phyloP scores from a whole-genome alignment of 30 jellyfish, hydroid and myxozoan species.

The Euphysa ruthae region DNA sequence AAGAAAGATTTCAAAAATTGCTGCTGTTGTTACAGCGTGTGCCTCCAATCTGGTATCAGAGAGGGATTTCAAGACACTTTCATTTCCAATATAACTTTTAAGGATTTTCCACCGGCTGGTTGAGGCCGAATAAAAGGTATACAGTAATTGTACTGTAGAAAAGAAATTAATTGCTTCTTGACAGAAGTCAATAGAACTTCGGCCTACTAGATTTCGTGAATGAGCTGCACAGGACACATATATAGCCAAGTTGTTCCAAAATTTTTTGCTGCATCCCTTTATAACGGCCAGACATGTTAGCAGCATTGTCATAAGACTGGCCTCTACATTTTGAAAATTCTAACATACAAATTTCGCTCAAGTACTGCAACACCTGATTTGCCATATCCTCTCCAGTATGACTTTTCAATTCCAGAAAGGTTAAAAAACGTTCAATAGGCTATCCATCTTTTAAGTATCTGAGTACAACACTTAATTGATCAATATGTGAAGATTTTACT shows the following conservation, averaged over 20 bases:
- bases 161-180: background rate
- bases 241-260: background rate
- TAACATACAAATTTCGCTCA: background rate
- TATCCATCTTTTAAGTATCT: too few relatives aligned
- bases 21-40: background rate
- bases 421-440: too few relatives aligned
- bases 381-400: conserved; percentile 1
- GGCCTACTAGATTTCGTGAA: too few relatives aligned
- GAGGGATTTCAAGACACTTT: background rate
- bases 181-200: background rate
- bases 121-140: background rate
- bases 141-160: background rate
- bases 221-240: conserved; percentile 14
- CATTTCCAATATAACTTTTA: background rate
- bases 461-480: too few relatives aligned
- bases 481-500: too few relatives aligned
- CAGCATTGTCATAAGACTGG: background rate
- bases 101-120: background rate
- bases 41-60: background rate
- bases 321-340: background rate
- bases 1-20: too few relatives aligned
- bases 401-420: background rate
- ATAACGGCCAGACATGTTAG: background rate
- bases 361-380: background rate
- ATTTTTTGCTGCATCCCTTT: background rate